Base-by-base conservation (phyloP, 2,113 vertebrate genomes). In the Sinocyclocheilus grahami region DNA sequence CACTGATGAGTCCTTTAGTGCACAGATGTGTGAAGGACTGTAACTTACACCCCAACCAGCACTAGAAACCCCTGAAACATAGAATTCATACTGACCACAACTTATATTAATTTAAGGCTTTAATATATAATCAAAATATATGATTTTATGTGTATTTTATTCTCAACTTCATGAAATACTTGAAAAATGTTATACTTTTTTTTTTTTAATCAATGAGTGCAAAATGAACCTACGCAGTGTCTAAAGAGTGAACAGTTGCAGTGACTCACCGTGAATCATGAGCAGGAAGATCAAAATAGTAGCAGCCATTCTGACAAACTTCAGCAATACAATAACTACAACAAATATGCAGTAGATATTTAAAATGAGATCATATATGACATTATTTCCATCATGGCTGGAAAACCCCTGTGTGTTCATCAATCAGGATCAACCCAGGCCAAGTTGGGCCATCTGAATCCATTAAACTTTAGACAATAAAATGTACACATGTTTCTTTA, bases 221-320 rank as follows among this genome's bases (percentile, higher is more conserved):
- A 20, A 20, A 20, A 58, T 0, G 2, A 27, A 27, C 27, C 12
- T 65, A 11, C 62, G 3, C 10, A 13, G 10, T 22, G 24, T 27
- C n/a, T 65, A 65, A 10, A 27, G 24, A 65, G 7, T 4, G 22
- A 65, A 18, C 22, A 27, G 24, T 13, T 27, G 62, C 67, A 37
- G 30, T 71, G 78, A 63, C 78, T 81, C 33, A 81, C 78, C 3
- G 0, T 39, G 30, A 81, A 62, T 42, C 27, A 63, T 65, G 27
- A 81, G 78, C 33, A 63, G 37, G 33, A 63, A 65, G 14, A 81
- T 37, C 33, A 81, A 18, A 81, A 55, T 16, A 81, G 55, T 22
- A 46, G 22, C 4, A 80, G 53, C 10, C 16, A 80, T 37, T 39
- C 51, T 42, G 14, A 22, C 14, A 13, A 53, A 80, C 60, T 22